These are phyloP conservation scores for Argyrosomus japonicus DNA, from an alignment of 2,113 vertebrate species.

Conservation along the genomic window DNA sequence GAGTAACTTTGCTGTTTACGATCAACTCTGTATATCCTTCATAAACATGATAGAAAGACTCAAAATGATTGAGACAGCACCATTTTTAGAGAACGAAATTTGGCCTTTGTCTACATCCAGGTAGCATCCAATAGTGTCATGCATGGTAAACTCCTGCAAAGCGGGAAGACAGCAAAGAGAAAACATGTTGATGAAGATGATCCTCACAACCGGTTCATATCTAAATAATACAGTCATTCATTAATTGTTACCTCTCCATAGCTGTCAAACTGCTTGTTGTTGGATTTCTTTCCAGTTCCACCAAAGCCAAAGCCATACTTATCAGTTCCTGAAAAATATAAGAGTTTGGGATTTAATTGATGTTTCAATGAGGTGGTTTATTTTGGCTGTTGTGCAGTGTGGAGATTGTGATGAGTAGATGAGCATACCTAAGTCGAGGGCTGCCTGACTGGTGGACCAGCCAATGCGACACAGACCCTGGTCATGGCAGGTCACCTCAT, in stretches of 20 bases:
- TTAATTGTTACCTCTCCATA: slow-evolving; percentile 91
- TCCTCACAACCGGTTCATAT: background rate
- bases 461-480: slow-evolving; percentile 97
- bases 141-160: slow-evolving; percentile 97
- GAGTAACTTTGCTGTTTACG: background rate
- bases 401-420: background rate
- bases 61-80: slow-evolving; percentile 67
- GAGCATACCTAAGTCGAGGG: slow-evolving; percentile 92
- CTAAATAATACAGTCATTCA: background rate
- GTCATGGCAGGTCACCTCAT: slow-evolving; percentile 94
- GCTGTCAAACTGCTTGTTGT: slow-evolving; percentile 99
- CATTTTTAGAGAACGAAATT: slow-evolving; percentile 95
- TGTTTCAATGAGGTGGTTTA: background rate
- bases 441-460: slow-evolving; percentile 94
- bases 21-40: background rate
- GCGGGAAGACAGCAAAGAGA: background rate
- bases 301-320: slow-evolving; percentile 98
- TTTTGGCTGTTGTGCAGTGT: background rate
- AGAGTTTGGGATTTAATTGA: background rate
- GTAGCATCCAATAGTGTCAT: slow-evolving; percentile 95
- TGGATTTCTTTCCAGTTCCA: slow-evolving; percentile 98
- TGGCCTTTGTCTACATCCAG: slow-evolving; percentile 90
- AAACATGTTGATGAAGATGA: background rate
- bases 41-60: background rate
- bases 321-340: slow-evolving; percentile 89